Evolutionary conservation across 2,888 invertebrate genomes (phyloP), one percentile per base, ranked within the genome.

Genomic region (Eristalinus sepulchralis): DNA sequence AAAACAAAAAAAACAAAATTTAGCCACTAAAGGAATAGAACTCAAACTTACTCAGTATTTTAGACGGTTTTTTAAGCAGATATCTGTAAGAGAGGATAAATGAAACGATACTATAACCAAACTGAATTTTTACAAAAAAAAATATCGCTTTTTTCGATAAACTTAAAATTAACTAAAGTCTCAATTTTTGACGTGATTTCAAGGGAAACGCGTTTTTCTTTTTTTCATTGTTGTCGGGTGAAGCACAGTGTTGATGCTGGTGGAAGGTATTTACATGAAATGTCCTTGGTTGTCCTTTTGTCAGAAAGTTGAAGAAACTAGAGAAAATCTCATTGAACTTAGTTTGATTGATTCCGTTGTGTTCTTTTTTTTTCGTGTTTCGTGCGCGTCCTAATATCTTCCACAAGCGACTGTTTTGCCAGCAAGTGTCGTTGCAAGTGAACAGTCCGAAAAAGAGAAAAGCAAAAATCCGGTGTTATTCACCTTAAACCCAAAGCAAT

Each of bases 401-500:
- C 85, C 85, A 85, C 82, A 82, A 72, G 77, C 68, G 85, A 78
- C 82, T 76, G 82, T 73, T n/a, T 59, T n/a, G 57, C 57, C 9
- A 11, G 27, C 57, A 6, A 13, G 3, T 4, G 11, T 24, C 24
- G 6, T 13, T 17, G 39, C 39, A 1, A 17, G 47, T 47, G 47
- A 47, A n/a, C 47, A 47, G 17, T 47, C 39, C 47, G n/a, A 47
- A 17, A 17, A 17, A 8, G 17, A 47, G 57, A 57, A 57, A 11
- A 24, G 17, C 24, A 39, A 63, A 47, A 76, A 83, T 20, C 63
- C 75, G 87, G 79, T 87, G 87, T 87, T 82, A 79, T 87, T 83
- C 83, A 87, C 87, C 83, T 87, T 83, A 87, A 87, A 87, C 82
- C 87, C 87, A 87, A 87, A 87, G 87, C 87, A 87, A 87, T 72